Evolutionary conservation across 2,888 invertebrate genomes (phyloP), one percentile per base, ranked within the genome.

Genomic region (Aporophyla nigra): DNA sequence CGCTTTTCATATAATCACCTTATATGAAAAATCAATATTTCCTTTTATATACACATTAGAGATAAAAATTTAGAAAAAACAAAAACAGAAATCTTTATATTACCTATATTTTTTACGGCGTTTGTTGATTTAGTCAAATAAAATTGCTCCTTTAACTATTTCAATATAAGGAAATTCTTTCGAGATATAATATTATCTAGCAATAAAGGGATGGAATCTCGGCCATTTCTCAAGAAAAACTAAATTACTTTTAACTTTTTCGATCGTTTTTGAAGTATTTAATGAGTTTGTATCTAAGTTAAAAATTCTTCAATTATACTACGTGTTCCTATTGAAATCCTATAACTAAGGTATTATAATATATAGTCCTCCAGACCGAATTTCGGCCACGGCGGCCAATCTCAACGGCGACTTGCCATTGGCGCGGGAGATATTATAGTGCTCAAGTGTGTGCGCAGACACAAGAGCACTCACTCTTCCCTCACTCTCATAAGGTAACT

Each of bases 131-230:
- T 19, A 24, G 9, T 24, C 5, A 58, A 59, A 59, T 14, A 21
- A 68, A 40, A 56, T 24, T 16, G 21, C 5, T 46, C 5, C 24
- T 40, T 24, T 58, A 68, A 24, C 21, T 67, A 67, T 71, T 71
- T 71, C 24, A 51, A 40, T 67, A 9, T 19, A 67, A 40, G 3
- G 21, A 40, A 24, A 40, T 40, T 53, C n/a, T 40, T 24, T 24
- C 19, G 67, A 54, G n/a, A 67, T 54, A 19, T n/a, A 10, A 54
- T n/a, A 33, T 53, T 67, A n/a, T 54, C 33, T 33, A 5, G 33
- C n/a, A 67, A 54, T 40, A 67, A 63, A 70, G 16, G 67, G 21
- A 40, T 67, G 71, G 19, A 16, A 51, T 40, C 12, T 14, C 3
- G 14, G 24, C n/a, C 40, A 66, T 40, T 51, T 40, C 40, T 5